phyloP scores from a whole-genome alignment of 2,888 invertebrate genomes.

The Dicycla oo region DNA sequence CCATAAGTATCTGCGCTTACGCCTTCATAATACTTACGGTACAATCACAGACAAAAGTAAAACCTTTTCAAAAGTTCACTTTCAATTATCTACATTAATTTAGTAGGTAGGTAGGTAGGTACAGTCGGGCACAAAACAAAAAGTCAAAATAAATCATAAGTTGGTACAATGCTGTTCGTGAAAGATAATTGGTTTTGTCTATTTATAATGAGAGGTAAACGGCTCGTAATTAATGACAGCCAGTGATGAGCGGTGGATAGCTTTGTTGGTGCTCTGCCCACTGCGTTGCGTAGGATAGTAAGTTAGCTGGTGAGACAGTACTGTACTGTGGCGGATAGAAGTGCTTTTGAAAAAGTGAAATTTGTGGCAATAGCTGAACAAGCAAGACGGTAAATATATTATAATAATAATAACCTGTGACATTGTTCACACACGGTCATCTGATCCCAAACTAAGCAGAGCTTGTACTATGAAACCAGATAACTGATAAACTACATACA shows the following conservation, averaged over 20 bases:
- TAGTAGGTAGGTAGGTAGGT: too few relatives aligned
- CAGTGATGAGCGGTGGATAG: slow-evolving; percentile 73
- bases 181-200: slow-evolving; percentile 85
- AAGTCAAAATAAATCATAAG: slow-evolving; percentile 81
- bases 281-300: slow-evolving; percentile 79
- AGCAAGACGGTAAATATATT: background rate
- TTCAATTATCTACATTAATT: slow-evolving; percentile 73
- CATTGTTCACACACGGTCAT: too few relatives aligned
- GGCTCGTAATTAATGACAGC: slow-evolving; percentile 85
- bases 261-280: slow-evolving; percentile 82
- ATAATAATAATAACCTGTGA: too few relatives aligned
- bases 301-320: slow-evolving; percentile 45
- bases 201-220: slow-evolving; percentile 86
- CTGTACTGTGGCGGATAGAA: slow-evolving; percentile 46
- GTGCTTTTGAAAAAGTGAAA: background rate
- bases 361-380: background rate
- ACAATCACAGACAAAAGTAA: slow-evolving; percentile 60
- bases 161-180: slow-evolving; percentile 73
- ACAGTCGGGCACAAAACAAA: slow-evolving; percentile 71
- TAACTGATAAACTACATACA: too few relatives aligned
- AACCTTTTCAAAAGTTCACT: slow-evolving; percentile 69
- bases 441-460: too few relatives aligned
- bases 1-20: slow-evolving; percentile 15
- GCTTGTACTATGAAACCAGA: too few relatives aligned
- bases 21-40: slow-evolving; percentile 14